Evolutionary conservation across 1,140 invertebrate species (phyloP), one percentile per base, ranked within the genome.

Genomic region (Drosophila guanche): DNA sequence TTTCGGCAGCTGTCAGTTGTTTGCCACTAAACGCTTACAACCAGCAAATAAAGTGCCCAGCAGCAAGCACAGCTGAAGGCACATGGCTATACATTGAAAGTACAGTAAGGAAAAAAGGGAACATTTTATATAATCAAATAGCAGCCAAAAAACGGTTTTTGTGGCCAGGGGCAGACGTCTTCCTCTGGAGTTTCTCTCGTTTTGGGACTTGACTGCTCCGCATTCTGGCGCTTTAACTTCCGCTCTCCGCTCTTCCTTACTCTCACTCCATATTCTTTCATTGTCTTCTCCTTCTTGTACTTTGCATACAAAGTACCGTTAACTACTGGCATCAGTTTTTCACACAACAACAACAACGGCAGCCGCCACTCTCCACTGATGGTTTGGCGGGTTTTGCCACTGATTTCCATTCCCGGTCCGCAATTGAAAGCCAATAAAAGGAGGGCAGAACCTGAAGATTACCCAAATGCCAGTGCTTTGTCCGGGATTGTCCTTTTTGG

Each of bases 291-390:
- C 67, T 81, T 81, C 79, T 81, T 81, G 79, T 79, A 89, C 84
- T 89, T 89, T 89, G 85, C 84, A 89, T 89, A 89, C 84, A 89
- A 89, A 89, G 84, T 89, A 74, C 74, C 76, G 76, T 79, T 89
- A 89, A 84, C 65, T 89, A 86, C 67, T 86, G 57, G 76, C 73
- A 86, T 80, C 72, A 73, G 74, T 79, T 81, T 78, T 83, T 62
- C 79, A 56, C 67, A 84, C 80, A 79, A 63, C 54, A 29, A 55
- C 8, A 33, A 33, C 29, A 33, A 33, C 29, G 6, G 52, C 63
- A 50, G 47, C 33, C 10, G 42, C 25, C 8, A 14, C 22, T 20
- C n/a, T 33, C 25, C 8, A 20, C 14, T 62, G 73, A 67, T 75
- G 75, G 62, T 72, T 51, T 70, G 76, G 79, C 68, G 79, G 33